Conservation (phyloP, 2,113 vertebrate genomes). For the Tympanuchus pallidicinctus region DNA sequence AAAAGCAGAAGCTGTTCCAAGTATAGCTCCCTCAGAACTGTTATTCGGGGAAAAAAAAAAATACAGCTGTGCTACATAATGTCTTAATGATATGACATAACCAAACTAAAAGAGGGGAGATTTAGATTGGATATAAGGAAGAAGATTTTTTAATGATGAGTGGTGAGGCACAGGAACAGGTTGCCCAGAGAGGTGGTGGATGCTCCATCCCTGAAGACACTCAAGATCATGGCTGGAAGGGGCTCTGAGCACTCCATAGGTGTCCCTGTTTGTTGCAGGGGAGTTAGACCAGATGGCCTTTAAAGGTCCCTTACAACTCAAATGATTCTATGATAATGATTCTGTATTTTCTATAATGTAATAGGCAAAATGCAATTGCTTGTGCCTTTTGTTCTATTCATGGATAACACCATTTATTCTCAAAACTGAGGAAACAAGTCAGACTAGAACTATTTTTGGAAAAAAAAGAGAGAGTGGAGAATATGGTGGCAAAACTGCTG, state of each 20-base stretch:
- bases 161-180: too few species aligned
- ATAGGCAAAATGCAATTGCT: neutral
- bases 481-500: neutral
- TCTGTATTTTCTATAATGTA: neutral
- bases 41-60: neutral
- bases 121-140: too few species aligned
- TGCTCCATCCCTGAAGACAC: too few species aligned
- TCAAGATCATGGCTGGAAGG: too few species aligned
- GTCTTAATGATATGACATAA: neutral
- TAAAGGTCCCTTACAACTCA: too few species aligned
- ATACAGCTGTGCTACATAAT: neutral
- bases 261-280: too few species aligned
- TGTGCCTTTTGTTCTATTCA: neutral
- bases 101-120: too few species aligned
- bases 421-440: neutral
- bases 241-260: too few species aligned
- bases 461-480: neutral
- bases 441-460: neutral
- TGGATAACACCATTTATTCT: neutral
- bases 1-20: neutral
- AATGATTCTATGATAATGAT: too few species aligned
- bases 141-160: too few species aligned
- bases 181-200: too few species aligned
- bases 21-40: neutral
- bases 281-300: too few species aligned